Conservation (phyloP, 2,888 invertebrate species). For the Diarsia brunnea region DNA sequence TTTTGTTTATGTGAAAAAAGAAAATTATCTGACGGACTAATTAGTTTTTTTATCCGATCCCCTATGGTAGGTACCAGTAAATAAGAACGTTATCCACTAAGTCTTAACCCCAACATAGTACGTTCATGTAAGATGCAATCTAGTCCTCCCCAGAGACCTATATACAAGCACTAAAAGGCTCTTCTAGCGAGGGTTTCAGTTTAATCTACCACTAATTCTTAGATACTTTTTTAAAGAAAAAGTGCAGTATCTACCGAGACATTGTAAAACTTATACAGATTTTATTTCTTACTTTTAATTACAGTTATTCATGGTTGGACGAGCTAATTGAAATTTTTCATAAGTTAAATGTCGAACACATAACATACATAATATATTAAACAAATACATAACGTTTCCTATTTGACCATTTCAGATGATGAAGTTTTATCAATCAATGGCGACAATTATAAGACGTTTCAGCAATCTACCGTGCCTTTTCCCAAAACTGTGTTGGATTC, state of each 20-base stretch:
- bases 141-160: constrained; percentile 39
- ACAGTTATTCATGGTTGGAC: neutral
- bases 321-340: neutral
- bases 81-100: constrained; percentile 9
- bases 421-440: neutral
- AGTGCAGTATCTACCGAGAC: neutral
- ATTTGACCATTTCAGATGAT: neutral
- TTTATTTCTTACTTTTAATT: neutral
- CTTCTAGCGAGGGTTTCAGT: constrained; percentile 16
- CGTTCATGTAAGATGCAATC: constrained; percentile 39
- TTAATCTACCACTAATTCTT: constrained; percentile 1
- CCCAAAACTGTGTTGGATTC: too few relatives aligned
- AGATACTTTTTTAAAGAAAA: neutral
- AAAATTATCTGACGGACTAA: too few relatives aligned
- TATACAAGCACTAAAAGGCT: constrained; percentile 39
- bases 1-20: too few relatives aligned
- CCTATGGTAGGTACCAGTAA: too few relatives aligned
- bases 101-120: constrained; percentile 20
- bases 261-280: neutral
- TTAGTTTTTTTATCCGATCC: too few relatives aligned
- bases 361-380: neutral
- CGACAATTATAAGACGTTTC: too few relatives aligned
- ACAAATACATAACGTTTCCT: too few relatives aligned
- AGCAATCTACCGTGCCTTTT: too few relatives aligned
- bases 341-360: neutral